These are phyloP conservation scores for Protaetia brevitarsis DNA, from an alignment of 1,140 invertebrate genomes.

Conservation along the genomic window DNA sequence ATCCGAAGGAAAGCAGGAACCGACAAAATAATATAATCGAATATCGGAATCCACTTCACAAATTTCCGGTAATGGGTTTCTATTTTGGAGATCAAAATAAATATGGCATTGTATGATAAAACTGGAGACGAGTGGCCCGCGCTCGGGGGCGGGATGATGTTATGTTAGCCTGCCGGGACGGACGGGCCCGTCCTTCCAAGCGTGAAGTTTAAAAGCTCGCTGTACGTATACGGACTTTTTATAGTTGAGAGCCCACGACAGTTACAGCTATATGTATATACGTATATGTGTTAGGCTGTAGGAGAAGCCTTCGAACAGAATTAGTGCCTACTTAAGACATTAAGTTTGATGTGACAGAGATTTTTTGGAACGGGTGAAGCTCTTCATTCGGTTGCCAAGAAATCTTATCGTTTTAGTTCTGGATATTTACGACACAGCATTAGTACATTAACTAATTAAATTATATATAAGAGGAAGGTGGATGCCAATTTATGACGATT, in stretches of 20 bases:
- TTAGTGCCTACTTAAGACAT: constrained; percentile 8
- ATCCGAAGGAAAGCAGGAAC: not conserved
- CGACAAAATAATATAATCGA: constrained; percentile 22
- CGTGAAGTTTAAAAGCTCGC: constrained; percentile 39
- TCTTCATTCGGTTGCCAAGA: not conserved
- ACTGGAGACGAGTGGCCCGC: constrained; percentile 31
- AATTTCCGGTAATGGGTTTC: constrained; percentile 28
- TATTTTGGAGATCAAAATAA: constrained; percentile 29
- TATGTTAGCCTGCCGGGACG: constrained; percentile 36
- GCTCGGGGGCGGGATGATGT: constrained; percentile 30
- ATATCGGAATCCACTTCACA: constrained; percentile 25
- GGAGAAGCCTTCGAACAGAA: not conserved
- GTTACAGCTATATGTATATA: constrained; percentile 33
- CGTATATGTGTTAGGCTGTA: not conserved
- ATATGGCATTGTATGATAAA: constrained; percentile 34
- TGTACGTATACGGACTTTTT: constrained; percentile 37
- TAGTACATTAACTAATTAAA: not conserved
- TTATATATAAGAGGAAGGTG: no score
- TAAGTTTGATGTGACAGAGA: not conserved
- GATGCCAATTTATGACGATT: no score
- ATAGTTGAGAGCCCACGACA: constrained; percentile 38
- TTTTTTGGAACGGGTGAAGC: not conserved
- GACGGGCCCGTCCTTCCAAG: constrained; percentile 30
- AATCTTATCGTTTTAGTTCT: not conserved
- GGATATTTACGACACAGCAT: not conserved